Base-by-base conservation (phyloP, 2,113 vertebrate genomes). In the Arizona elegans region DNA sequence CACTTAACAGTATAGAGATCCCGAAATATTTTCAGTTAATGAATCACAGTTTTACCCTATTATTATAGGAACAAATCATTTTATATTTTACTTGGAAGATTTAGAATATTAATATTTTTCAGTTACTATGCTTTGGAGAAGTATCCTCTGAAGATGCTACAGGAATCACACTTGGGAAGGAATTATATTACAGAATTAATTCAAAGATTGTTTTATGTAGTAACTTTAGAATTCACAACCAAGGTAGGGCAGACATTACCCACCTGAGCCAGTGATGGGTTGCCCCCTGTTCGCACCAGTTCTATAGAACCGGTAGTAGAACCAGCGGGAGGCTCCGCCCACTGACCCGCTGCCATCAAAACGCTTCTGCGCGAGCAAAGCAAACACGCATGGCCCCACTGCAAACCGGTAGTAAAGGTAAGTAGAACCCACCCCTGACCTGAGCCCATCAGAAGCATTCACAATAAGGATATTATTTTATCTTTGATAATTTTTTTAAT, bases 391-490 rank as follows among this genome's bases (percentile, higher is more conserved):
- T 4, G 43, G 43, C 43, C 43, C 43, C 4, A 1, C 43, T 5
- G 43, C 43, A 4, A 47, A 47, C 43, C 43, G 4, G 43, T 3
- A 47, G 43, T 47, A 47, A 47, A 47, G 43, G 43, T 47, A 47
- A 47, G 43, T 47, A 47, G 43, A 47, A 47, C 43, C 43, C 43
- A 3, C 43, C 43, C 43, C 43, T 47, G 43, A 47, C 3, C 43
- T 47, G 65, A 92, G 38, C 33, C 70, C 54, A 89, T 43, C 53
- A 89, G 87, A 50, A 89, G 50, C 38, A 92, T 50, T 93, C 91
- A 96, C 92, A 95, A 95, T 93, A 91, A 93, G 95, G 93, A 89
- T 89, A 94, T 95, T 95, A 88, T 96, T 94, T 93, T 94, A 95
- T 93, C 58, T n/a, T 89, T 55, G 43, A 95, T 95, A 50, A 50